Evolutionary conservation across 2,888 invertebrate genomes (phyloP).

Genomic region (Watsonalla binaria): DNA sequence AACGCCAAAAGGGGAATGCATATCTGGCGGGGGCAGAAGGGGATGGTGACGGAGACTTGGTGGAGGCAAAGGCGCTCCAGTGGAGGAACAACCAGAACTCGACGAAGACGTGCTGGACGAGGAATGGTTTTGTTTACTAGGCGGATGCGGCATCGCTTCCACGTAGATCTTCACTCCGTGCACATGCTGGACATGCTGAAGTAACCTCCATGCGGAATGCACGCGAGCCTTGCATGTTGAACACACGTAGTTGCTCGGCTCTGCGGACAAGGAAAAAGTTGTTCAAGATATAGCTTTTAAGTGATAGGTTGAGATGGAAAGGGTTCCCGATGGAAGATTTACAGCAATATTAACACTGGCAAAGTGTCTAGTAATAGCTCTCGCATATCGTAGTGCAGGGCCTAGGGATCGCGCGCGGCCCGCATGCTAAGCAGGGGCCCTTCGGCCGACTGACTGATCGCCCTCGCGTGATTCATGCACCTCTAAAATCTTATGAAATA

Average conservation of each 20-base stretch:
- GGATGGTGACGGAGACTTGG: conserved; percentile 83
- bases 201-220: conserved; percentile 95
- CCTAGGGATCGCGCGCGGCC: conserved; percentile 66
- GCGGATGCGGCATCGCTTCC: conserved; percentile 75
- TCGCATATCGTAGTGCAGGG: conserved; percentile 76
- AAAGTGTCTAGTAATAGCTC: conserved; percentile 79
- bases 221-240: conserved; percentile 95
- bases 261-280: conserved; percentile 77
- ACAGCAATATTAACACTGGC: conserved; percentile 75
- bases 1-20: conserved; percentile 87
- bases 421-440: conserved; percentile 66
- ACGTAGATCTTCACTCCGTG: conserved; percentile 97
- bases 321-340: conserved; percentile 63
- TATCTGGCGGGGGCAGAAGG: conserved; percentile 83
- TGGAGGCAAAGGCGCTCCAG: conserved; percentile 77
- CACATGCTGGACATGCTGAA: conserved; percentile 96
- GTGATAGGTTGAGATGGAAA: conserved; percentile 35
- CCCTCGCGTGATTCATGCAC: conserved; percentile 77
- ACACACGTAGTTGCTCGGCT: conserved; percentile 96
- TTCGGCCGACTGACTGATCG: conserved; percentile 72
- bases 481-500: conserved; percentile 79
- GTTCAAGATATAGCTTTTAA: conserved; percentile 30
- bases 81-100: conserved; percentile 76
- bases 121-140: conserved; percentile 76
- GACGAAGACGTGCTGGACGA: conserved; percentile 78